phyloP scores from a whole-genome alignment of 2,797 vertebrate genomes.

The Fistularia commersonii region DNA sequence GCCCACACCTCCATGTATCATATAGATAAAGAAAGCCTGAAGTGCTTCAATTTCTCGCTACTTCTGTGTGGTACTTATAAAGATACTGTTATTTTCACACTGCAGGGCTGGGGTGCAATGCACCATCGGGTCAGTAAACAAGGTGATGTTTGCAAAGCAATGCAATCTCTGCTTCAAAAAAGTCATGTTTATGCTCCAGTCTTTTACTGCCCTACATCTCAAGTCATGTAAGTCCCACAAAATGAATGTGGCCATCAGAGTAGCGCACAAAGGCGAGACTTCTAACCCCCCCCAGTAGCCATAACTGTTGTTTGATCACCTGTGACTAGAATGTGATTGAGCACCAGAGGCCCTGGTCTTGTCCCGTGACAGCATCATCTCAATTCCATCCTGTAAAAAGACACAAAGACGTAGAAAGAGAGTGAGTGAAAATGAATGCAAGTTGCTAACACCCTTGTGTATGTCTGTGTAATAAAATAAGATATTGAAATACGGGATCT shows the following conservation, averaged over 20 bases:
- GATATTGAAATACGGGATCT: constrained; percentile 64
- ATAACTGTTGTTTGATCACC: constrained; percentile 49
- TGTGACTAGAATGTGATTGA: constrained; percentile 49
- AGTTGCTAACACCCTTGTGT: constrained; percentile 67
- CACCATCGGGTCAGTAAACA: constrained; percentile 12
- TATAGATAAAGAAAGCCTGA: too few relatives aligned
- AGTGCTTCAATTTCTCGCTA: not conserved
- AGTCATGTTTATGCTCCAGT: constrained; percentile 36
- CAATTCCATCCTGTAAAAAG: constrained; percentile 20
- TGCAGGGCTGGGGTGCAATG: constrained; percentile 54
- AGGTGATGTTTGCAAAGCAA: constrained; percentile 2
- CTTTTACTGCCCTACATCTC: constrained; percentile 14
- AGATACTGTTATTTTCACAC: constrained; percentile 32
- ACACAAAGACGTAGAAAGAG: constrained; percentile 13
- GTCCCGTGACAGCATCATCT: constrained; percentile 28
- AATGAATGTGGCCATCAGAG: constrained; percentile 40
- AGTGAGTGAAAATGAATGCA: constrained; percentile 59
- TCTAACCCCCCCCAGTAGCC: constrained; percentile 39
- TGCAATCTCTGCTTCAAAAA: not conserved
- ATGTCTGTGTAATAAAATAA: constrained; percentile 74
- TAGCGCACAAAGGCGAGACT: constrained; percentile 18
- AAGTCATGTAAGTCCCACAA: constrained; percentile 21
- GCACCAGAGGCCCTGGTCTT: constrained; percentile 8
- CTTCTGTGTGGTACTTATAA: not conserved
- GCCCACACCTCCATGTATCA: too few relatives aligned